Evolutionary conservation across 2,888 invertebrate species (phyloP), one percentile per base, ranked within the genome.

Genomic region (Therioaphis trifolii): DNA sequence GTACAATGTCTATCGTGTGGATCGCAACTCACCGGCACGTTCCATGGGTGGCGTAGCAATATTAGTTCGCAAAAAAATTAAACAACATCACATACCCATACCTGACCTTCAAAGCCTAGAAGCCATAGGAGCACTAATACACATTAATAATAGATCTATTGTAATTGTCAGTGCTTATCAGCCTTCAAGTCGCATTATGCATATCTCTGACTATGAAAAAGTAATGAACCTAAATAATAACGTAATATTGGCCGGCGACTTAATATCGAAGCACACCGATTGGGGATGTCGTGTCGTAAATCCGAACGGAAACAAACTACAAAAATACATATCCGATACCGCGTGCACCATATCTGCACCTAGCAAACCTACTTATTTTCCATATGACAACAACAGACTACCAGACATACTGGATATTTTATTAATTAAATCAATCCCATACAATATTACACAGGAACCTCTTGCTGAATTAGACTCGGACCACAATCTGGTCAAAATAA

Each of bases 251-350:
- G 68, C 68, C 1, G 40, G 68, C 11, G 43, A 69, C 21, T 21
- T 69, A 21, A 69, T 43, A 4, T 29, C 43, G 0, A 43, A 69
- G 12, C 68, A 69, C 43, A 40, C 68, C 12, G 12, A 69, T 69
- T 69, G 68, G 68, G 68, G 43, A 4, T 69, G 40, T 43, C 68
- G 43, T 43, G 43, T 66, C 66, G n/a, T 7, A n/a, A 66, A 66
- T 35, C 35, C 35, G 35, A 66, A 66, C 35, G 66, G 66, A 2
- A 35, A 4, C 35, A 66, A 71, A 71, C 49, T 71, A 9, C 71
- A 49, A 49, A 27, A 43, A 43, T 43, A 43, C 43, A 43, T 43
- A 43, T 43, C 43, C 43, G 43, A 43, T 43, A 43, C 43, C 43
- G 43, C 43, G 11, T 43, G 11, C 43, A n/a, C n/a, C n/a, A n/a